A percentile compares a stretch with the other conserved stretches of the same genome.
Conservation (phyloP, 1,140 invertebrate genomes). For the Caerostris darwini region DNA sequence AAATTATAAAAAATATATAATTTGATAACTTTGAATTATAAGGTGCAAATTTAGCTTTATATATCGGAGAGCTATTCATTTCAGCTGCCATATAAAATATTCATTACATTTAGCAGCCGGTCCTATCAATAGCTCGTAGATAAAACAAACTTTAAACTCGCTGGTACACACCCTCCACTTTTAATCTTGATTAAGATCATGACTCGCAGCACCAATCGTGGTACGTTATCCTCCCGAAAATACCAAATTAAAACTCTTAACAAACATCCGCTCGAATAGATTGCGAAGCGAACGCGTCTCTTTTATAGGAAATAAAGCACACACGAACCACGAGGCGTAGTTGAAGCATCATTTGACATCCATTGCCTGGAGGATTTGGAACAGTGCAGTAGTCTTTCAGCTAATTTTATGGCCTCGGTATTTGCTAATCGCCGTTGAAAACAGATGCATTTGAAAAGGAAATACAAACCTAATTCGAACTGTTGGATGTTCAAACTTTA, state of each 20-base stretch:
- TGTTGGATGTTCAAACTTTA: background rate
- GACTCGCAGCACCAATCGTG: background rate
- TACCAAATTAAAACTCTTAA: conserved; percentile 33
- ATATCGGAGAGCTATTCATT: background rate
- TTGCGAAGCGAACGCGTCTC: conserved; percentile 31
- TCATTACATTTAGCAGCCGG: background rate
- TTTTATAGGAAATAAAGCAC: conserved; percentile 26
- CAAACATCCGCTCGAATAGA: background rate
- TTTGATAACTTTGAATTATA: no score
- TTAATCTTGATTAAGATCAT: background rate
- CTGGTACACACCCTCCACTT: background rate
- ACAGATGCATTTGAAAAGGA: conserved; percentile 28
- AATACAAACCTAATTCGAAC: background rate
- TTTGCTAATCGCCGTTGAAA: conserved; percentile 47
- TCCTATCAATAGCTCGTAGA: background rate
- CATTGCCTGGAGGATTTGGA: conserved; percentile 5
- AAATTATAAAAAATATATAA: no score
- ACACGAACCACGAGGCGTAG: background rate
- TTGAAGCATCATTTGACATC: conserved; percentile 45
- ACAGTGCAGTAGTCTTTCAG: background rate
- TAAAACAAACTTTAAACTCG: background rate
- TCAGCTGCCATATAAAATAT: background rate
- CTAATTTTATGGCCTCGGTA: conserved; percentile 4
- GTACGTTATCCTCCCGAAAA: background rate
- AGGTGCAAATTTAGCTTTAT: no score